These are phyloP conservation scores for Bathynomus jamesi DNA, from an alignment of 1,140 invertebrate species.

Conservation along the genomic window DNA sequence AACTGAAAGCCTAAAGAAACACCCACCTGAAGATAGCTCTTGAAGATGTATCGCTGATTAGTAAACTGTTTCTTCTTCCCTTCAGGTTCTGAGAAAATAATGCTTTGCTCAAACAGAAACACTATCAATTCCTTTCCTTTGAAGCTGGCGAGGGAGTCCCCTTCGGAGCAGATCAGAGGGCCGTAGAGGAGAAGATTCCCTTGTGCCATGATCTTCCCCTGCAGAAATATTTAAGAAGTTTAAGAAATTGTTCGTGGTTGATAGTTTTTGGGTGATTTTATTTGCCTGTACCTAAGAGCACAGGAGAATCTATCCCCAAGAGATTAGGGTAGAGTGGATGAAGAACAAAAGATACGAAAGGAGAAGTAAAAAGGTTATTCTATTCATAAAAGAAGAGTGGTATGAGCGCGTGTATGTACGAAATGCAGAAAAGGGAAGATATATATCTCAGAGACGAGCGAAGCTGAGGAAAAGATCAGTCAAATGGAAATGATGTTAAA, in stretches of 20 bases:
- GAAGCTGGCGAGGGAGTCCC: constrained; percentile 49
- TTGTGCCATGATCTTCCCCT: constrained; percentile 96
- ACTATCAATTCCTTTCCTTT: constrained; percentile 85
- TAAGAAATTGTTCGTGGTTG: too few species aligned
- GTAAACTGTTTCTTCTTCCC: constrained; percentile 90
- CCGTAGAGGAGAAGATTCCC: constrained; percentile 91
- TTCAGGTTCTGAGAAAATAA: constrained; percentile 91
- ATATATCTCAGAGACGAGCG: too few species aligned
- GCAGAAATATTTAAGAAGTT: too few species aligned
- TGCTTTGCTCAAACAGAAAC: constrained; percentile 96
- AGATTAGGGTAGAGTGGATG: not conserved
- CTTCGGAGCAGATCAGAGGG: constrained; percentile 70
- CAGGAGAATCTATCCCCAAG: not conserved
- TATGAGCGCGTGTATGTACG: too few species aligned
- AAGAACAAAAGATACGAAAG: too few species aligned
- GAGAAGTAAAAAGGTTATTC: too few species aligned
- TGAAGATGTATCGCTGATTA: constrained; percentile 91
- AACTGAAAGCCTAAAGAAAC: too few species aligned
- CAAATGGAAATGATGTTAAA: too few species aligned
- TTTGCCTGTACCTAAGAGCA: constrained; percentile 9
- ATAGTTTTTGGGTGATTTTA: not conserved
- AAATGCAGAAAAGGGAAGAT: too few species aligned
- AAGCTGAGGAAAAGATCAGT: too few species aligned
- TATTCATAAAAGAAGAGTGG: too few species aligned
- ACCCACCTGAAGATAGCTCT: constrained; percentile 96